These are phyloP conservation scores for Diuraphis noxia DNA, from an alignment of 1,140 invertebrate genomes.

Conservation along the genomic window DNA sequence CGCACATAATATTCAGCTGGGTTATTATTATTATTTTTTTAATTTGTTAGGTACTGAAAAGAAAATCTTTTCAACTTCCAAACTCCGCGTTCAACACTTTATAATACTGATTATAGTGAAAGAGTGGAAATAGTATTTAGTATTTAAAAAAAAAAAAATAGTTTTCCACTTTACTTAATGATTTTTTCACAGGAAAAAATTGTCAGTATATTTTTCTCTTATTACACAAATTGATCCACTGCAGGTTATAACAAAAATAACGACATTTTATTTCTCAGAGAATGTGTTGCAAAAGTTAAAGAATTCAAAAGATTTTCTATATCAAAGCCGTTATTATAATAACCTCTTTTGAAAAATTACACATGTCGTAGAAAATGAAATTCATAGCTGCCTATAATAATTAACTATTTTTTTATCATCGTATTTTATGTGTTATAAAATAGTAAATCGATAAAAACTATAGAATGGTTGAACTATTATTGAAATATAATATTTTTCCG, in stretches of 20 bases:
- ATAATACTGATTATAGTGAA: not conserved
- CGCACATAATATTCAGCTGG: not conserved
- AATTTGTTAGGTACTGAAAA: not conserved
- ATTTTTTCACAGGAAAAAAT: not conserved
- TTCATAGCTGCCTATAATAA: not conserved
- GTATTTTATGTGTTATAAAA: not conserved
- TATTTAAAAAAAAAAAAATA: not conserved
- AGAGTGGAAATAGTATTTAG: not conserved
- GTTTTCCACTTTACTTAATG: constrained; percentile 20
- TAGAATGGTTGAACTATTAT: not conserved
- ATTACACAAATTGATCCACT: not conserved
- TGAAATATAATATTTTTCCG: not conserved
- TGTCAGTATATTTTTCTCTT: not conserved
- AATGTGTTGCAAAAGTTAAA: not conserved
- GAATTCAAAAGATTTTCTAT: not conserved
- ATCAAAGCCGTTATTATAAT: not conserved
- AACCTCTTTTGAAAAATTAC: too few relatives aligned
- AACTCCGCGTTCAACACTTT: not conserved
- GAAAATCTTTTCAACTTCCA: not conserved
- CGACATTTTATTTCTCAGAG: not conserved
- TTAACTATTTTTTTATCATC: not conserved
- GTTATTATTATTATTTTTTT: not conserved
- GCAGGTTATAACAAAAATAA: not conserved
- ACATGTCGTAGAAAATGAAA: not conserved
- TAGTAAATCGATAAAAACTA: not conserved